These are phyloP conservation scores for Margaritifera margaritifera DNA, from an alignment of 2,888 invertebrate species.

Conservation along the genomic window DNA sequence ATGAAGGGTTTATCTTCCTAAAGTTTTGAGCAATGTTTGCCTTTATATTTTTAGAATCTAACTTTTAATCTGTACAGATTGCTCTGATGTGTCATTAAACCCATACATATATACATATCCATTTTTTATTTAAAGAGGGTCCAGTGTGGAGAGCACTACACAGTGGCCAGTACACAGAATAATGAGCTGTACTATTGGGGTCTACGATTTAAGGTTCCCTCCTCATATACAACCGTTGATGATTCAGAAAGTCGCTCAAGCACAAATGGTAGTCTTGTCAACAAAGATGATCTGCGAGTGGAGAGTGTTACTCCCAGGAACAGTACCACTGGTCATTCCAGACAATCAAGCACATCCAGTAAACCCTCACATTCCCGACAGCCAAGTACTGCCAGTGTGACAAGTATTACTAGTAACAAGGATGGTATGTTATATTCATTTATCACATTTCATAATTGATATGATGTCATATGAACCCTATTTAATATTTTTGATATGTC, in stretches of 20 bases:
- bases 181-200: conserved; percentile 84
- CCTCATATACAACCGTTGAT: conserved; percentile 19
- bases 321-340: conserved; percentile 33
- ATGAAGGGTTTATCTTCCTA: no score
- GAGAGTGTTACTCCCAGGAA: conserved; percentile 48
- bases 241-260: conserved; percentile 49
- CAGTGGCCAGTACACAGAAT: conserved; percentile 79
- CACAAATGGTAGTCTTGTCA: conserved; percentile 31
- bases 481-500: conserved; percentile 1
- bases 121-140: conserved; percentile 75
- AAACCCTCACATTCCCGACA: conserved; percentile 34
- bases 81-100: no score
- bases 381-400: conserved; percentile 38
- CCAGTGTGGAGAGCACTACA: conserved; percentile 80
- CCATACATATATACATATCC: no score
- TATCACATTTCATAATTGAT: not conserved
- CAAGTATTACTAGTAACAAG: conserved; percentile 29
- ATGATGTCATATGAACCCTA: not conserved
- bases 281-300: conserved; percentile 41
- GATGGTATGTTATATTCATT: conserved; percentile 10
- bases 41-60: no score
- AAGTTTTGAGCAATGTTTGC: no score
- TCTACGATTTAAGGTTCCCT: conserved; percentile 51
- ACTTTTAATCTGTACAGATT: no score
- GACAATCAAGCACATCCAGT: conserved; percentile 46